A percentile compares a stretch with the other conserved stretches of the same genome.
Evolutionary conservation across 2,888 invertebrate species (phyloP).

Genomic region (Scaptomyza cyrtandrae): DNA sequence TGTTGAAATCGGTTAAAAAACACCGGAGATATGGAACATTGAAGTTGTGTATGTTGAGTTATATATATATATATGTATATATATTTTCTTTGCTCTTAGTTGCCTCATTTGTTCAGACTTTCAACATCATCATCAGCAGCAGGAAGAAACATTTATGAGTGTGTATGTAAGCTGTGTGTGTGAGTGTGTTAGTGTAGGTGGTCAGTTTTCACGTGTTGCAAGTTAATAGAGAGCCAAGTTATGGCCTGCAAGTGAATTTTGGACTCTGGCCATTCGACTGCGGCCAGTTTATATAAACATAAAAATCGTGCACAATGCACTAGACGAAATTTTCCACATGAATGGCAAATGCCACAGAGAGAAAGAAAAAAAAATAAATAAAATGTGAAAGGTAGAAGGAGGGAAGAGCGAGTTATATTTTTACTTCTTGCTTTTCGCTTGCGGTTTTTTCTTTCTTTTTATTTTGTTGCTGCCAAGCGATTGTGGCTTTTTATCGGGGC

Average conservation of each 20-base stretch:
- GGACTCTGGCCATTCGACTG: conserved; percentile 26
- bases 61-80: too few relatives aligned
- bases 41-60: too few relatives aligned
- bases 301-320: conserved; percentile 73
- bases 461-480: conserved; percentile 17
- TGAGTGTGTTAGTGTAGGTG: conserved; percentile 22
- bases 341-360: conserved; percentile 64
- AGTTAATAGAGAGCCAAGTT: conserved; percentile 67
- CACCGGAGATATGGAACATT: too few relatives aligned
- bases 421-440: conserved; percentile 6
- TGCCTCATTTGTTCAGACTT: conserved; percentile 64
- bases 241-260: conserved; percentile 59
- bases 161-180: conserved; percentile 10
- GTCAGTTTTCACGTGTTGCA: conserved; percentile 69
- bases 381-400: not conserved
- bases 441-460: conserved; percentile 16
- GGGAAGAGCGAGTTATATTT: conserved; percentile 20
- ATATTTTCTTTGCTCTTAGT: conserved; percentile 8
- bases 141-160: conserved; percentile 14
- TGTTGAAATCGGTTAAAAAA: too few relatives aligned
- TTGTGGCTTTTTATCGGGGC: conserved; percentile 74
- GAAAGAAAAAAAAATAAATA: not conserved
- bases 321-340: conserved; percentile 77
- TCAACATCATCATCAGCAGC: conserved; percentile 58
- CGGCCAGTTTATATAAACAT: conserved; percentile 67